Evolutionary conservation across 1,140 invertebrate genomes (phyloP), one percentile per base, ranked within the genome.

Genomic region (Centruroides sculpturatus): DNA sequence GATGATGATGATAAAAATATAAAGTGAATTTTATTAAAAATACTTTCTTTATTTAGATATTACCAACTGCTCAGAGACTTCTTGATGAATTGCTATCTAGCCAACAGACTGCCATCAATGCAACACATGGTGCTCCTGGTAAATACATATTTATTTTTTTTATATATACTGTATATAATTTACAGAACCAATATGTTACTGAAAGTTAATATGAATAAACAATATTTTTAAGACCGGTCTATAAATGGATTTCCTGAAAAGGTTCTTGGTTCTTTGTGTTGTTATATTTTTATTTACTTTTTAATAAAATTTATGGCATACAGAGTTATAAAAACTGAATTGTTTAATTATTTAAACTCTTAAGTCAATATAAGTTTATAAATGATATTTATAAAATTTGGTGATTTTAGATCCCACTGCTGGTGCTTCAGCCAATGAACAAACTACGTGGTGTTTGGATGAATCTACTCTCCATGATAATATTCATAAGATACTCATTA

Each of bases 401-500:
- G 23, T 23, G 23, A 23, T 23, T 10, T 86, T 89, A 54, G 96
- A 99, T 79, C 94, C 95, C 7, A 99, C 95, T 0, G 95, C 95
- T 23, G 96, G 95, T 13, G 92, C 92, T 1, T 94, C 92, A 1
- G 89, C 86, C 5, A 87, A 87, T 74, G 94, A 96, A 73, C 92
- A 92, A 72, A 96, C 91, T 0, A 90, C 88, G 23, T 99, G 95
- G 95, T 98, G 92, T 77, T 77, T 99, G 53, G 94, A 98, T 75
- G 91, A 96, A 71, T 87, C 87, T 69, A 92, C 90, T 10, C 80
- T 99, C 12, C 94, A 98, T 76, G 92, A 93, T 69, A 98, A 98
- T 76, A 97, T 99, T 68, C 92, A 93, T 72, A 97, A 97, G 74
- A 98, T 97, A 67, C 82, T 99, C 58, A 92, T 97, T 64, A 98